phyloP scores from a whole-genome alignment of 2,888 invertebrate species.

The Hypolimnas misippus region DNA sequence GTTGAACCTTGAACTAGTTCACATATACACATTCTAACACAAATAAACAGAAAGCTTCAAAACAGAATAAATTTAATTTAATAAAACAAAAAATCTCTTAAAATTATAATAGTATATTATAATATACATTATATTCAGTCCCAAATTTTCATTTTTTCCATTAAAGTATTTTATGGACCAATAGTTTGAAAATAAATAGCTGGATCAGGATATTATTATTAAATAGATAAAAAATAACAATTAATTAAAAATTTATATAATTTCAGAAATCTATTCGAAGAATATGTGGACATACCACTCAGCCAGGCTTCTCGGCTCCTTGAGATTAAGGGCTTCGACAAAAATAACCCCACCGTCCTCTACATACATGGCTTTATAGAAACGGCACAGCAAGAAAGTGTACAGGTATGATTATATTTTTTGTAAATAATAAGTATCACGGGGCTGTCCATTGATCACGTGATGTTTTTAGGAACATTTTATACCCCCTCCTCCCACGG shows the following conservation, averaged over 20 bases:
- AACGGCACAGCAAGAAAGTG: conserved; percentile 82
- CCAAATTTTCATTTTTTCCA: too few species aligned
- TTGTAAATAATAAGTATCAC: not conserved
- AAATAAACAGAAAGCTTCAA: not conserved
- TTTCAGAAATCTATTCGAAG: conserved; percentile 64
- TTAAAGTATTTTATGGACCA: too few species aligned
- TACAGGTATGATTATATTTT: conserved; percentile 65
- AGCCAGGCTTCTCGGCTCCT: conserved; percentile 72
- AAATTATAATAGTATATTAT: too few species aligned
- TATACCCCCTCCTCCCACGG: too few species aligned
- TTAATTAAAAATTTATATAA: not conserved
- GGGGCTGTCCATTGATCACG: not conserved
- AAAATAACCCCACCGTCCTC: conserved; percentile 77
- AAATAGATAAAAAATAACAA: too few species aligned
- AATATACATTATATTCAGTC: too few species aligned
- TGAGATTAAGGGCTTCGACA: conserved; percentile 74
- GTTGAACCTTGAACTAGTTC: not conserved
- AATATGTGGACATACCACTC: conserved; percentile 79
- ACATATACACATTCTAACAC: not conserved
- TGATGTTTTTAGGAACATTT: too few species aligned
- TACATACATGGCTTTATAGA: conserved; percentile 86
- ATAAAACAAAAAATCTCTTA: not conserved
- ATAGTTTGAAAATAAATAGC: too few species aligned
- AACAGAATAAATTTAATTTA: not conserved
- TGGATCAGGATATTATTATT: too few species aligned